These are phyloP conservation scores for Platichthys stellatus DNA, from an alignment of 2,113 vertebrate species.

Conservation along the genomic window DNA sequence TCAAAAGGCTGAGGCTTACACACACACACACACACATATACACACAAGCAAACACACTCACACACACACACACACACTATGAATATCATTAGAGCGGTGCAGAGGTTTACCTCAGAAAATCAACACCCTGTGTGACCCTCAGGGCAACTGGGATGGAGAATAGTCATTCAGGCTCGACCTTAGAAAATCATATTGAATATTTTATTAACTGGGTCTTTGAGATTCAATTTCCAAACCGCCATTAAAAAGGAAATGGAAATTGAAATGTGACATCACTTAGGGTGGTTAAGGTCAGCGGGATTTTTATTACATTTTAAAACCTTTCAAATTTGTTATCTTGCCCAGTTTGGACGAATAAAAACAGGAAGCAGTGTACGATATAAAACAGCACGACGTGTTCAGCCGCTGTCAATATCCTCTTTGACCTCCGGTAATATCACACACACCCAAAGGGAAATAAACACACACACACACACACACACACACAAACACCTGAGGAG, in stretches of 20 bases:
- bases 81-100: conserved; percentile 70
- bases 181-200: conserved; percentile 50
- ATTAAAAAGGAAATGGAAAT: conserved; percentile 46
- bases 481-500: background rate
- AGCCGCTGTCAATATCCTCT: background rate
- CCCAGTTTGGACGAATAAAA: background rate
- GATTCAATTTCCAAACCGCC: conserved; percentile 49
- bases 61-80: conserved; percentile 35
- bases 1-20: conserved; percentile 23
- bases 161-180: conserved; percentile 53
- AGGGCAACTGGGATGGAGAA: conserved; percentile 40
- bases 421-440: background rate
- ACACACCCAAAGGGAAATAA: background rate
- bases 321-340: conserved; percentile 6
- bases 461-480: too few relatives aligned
- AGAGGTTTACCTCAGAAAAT: conserved; percentile 45
- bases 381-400: background rate
- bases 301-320: background rate
- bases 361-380: background rate
- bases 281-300: conserved; percentile 25
- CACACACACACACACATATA: background rate
- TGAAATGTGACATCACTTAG: conserved; percentile 43
- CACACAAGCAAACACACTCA: conserved; percentile 7
- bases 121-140: conserved; percentile 45
- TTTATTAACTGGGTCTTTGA: conserved; percentile 24